Conservation (phyloP, 2,888 invertebrate genomes). For the Lepidochrysops patricia region DNA sequence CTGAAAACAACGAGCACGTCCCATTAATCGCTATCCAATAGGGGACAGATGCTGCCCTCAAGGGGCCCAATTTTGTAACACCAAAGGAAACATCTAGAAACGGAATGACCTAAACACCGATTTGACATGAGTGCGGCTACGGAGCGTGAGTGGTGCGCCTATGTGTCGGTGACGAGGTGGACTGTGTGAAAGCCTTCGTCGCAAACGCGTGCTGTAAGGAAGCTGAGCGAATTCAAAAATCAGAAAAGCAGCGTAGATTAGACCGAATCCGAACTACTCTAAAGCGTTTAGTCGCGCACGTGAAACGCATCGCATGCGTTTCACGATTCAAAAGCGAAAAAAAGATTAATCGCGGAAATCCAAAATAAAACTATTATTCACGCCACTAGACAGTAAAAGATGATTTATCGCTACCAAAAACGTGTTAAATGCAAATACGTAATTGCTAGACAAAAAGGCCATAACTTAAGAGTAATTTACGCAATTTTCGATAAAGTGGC, state of each 20-base stretch:
- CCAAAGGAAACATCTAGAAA: constrained; percentile 8
- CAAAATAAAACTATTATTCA: background rate
- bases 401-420: background rate
- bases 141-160: constrained; percentile 1
- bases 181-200: constrained; percentile 28
- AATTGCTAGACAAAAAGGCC: background rate
- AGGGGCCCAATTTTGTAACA: background rate
- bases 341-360: constrained; percentile 1
- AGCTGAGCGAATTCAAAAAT: constrained; percentile 48
- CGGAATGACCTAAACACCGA: constrained; percentile 10
- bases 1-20: constrained; percentile 70
- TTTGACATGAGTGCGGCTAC: constrained; percentile 8
- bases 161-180: constrained; percentile 13
- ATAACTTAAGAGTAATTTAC: background rate
- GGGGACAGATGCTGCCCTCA: background rate
- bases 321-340: constrained; percentile 46
- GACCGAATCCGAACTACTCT: constrained; percentile 66
- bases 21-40: constrained; percentile 51
- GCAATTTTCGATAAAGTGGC: too few relatives aligned
- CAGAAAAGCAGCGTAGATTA: constrained; percentile 58
- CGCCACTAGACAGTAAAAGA: constrained; percentile 2
- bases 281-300: constrained; percentile 63
- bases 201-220: constrained; percentile 28
- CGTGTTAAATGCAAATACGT: background rate
- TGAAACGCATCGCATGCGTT: constrained; percentile 47